phyloP scores from a whole-genome alignment of 2,113 vertebrate genomes.

The Neolamprologus falcicula region DNA sequence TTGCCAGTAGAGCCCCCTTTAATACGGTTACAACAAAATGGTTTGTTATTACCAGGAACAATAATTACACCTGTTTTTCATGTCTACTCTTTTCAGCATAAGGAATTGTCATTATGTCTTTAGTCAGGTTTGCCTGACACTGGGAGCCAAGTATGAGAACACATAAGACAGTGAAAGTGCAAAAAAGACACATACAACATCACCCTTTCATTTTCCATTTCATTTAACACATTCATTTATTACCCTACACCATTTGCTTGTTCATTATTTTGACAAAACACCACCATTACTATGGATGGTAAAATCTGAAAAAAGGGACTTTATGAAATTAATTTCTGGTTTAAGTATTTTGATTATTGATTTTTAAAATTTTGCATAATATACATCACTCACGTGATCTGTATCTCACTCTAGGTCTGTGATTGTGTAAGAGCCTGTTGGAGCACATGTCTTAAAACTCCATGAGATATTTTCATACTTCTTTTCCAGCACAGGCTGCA shows the following conservation, averaged over 20 bases:
- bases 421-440: background rate
- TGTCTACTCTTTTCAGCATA: background rate
- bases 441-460: background rate
- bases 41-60: background rate
- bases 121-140: background rate
- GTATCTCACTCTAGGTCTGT: slow-evolving; percentile 3
- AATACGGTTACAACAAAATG: background rate
- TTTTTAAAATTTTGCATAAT: slow-evolving; percentile 16
- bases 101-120: background rate
- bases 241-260: slow-evolving; percentile 65
- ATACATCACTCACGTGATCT: slow-evolving; percentile 47
- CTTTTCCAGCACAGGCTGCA: background rate
- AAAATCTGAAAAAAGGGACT: slow-evolving; percentile 45
- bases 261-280: slow-evolving; percentile 70
- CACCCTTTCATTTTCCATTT: slow-evolving; percentile 53
- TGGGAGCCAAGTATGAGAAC: background rate
- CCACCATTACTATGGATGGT: slow-evolving; percentile 46
- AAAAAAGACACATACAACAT: background rate
- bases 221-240: slow-evolving; percentile 65
- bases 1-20: background rate
- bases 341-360: slow-evolving; percentile 37
- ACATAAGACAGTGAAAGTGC: slow-evolving; percentile 1
- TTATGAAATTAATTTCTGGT: slow-evolving; percentile 53
- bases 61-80: background rate
- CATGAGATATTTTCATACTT: background rate